A percentile compares a stretch with the other conserved stretches of the same genome.
phyloP scores from a whole-genome alignment of 2,888 invertebrate species.

The Melinopterus prodromus region DNA sequence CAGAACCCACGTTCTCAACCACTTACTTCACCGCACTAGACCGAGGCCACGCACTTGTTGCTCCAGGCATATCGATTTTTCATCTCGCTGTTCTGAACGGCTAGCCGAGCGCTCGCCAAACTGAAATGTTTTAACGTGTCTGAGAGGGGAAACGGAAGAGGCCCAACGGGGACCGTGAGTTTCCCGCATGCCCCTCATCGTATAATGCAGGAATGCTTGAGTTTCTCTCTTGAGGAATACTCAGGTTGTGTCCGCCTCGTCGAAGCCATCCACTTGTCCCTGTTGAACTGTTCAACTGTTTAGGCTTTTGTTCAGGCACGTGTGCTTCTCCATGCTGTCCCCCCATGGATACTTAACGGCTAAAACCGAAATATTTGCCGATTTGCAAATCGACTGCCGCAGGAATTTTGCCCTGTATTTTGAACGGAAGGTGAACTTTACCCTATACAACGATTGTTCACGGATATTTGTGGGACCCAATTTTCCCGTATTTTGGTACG shows the following conservation, averaged over 20 bases:
- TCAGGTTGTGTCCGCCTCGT: neutral
- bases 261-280: slow-evolving; percentile 4
- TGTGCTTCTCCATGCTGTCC: neutral
- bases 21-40: neutral
- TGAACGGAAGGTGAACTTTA: neutral
- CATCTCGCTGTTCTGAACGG: neutral
- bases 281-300: neutral
- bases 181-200: neutral
- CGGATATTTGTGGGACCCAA: too few relatives aligned
- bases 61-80: neutral
- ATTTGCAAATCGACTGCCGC: neutral
- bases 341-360: neutral
- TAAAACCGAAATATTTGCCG: neutral
- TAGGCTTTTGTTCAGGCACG: neutral
- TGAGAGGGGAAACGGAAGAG: neutral
- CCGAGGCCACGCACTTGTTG: neutral
- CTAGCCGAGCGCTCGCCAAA: neutral
- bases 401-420: neutral
- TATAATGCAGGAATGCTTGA: neutral
- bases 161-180: neutral
- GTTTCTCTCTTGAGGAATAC: neutral
- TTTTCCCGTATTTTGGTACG: too few relatives aligned
- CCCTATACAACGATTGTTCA: too few relatives aligned
- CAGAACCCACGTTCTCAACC: too few relatives aligned
- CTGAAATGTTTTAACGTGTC: neutral